Evolutionary conservation across 2,797 vertebrate species (phyloP), one percentile per base, ranked within the genome.

Genomic region (Galagoides demidoff): DNA sequence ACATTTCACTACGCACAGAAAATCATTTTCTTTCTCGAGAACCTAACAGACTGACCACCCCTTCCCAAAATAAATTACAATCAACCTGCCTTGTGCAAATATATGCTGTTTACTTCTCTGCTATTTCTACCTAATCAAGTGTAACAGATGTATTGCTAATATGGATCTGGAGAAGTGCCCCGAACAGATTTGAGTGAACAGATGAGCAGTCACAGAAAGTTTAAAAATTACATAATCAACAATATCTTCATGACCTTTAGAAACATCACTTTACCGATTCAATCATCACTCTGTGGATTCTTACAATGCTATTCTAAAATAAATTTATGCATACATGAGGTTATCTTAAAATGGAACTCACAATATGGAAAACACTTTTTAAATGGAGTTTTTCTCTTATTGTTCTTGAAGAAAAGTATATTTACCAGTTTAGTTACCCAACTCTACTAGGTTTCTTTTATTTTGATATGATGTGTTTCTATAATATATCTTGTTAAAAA

Each of bases 61-160:
- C 5, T 77, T 37, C 63, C 61, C 6, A 57, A 93, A 95, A 90
- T 37, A 95, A 95, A 61, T 90, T 92, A 89, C 90, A 89, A 87
- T 77, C 52, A 92, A 86, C 85, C 59, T 63, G 59, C 52, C 83
- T 94, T 94, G 68, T 63, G 82, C 85, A 96, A 92, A 91, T 87
- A 43, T 59, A 87, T 74, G 37, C 63, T 94, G 57, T 92, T 96
- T 91, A 78, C 63, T 90, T 87, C 74, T 77, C 61, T 85, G 93
- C 89, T 89, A 3, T 71, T 88, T 91, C 85, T 91, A 63, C 78
- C 78, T 92, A 74, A 96, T 90, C 84, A 88, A 88, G 37, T 90
- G 81, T 92, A 88, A 82, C 93, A 96, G 86, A 94, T 94, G 95
- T 43, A 79, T 85, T 93, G 49, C 94, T 96, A 95, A 96, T 85